phyloP scores from a whole-genome alignment of 2,113 vertebrate species.

The Dolichallabes microphthalmus region DNA sequence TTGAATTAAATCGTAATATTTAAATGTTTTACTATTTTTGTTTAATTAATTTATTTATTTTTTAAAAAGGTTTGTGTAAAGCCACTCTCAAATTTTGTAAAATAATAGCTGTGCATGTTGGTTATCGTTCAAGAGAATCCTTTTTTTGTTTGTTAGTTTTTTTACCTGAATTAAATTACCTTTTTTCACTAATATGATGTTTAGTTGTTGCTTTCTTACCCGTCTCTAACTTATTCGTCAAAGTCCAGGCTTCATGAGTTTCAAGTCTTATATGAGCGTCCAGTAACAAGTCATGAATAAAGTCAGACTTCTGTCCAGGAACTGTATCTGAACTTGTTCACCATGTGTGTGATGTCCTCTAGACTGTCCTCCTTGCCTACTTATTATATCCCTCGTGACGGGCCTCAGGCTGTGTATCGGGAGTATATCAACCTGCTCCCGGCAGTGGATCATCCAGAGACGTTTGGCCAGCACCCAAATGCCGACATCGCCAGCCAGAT shows the following conservation, averaged over 20 bases:
- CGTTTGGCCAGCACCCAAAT: slow-evolving; percentile 87
- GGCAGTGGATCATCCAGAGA: slow-evolving; percentile 76
- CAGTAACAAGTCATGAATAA: neutral
- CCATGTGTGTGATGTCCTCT: neutral
- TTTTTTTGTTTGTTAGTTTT: neutral
- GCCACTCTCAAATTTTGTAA: neutral
- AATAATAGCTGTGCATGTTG: neutral
- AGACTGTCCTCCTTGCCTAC: slow-evolving; percentile 76
- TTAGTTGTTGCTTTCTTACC: neutral
- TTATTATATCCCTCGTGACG: slow-evolving; percentile 81
- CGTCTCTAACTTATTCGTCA: neutral
- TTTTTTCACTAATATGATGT: neutral
- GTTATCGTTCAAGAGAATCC: neutral
- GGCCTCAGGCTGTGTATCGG: slow-evolving; percentile 71
- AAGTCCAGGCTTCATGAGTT: neutral
- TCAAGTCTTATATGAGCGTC: neutral
- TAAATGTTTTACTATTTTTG: neutral
- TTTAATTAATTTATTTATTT: neutral
- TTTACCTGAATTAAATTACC: neutral
- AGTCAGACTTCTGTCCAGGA: neutral
- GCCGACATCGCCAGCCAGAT: slow-evolving; percentile 85
- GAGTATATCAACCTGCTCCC: slow-evolving; percentile 78
- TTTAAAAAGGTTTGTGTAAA: neutral
- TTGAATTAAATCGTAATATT: neutral
- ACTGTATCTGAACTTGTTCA: neutral